phyloP scores from a whole-genome alignment of 2,888 invertebrate genomes.

The Reticulitermes lucifugus region DNA sequence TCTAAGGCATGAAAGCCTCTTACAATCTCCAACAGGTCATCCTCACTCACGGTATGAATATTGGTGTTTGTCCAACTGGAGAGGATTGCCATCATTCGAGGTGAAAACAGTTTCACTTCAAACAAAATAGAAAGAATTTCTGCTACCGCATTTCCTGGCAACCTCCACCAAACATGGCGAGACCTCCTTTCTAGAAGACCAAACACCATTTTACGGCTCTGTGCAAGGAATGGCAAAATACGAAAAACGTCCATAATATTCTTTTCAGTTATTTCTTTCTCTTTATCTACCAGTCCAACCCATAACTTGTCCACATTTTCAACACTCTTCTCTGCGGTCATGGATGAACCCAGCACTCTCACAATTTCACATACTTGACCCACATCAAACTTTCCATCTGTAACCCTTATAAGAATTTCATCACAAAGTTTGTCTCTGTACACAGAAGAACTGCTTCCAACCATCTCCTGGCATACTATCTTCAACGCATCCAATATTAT shows the following conservation, averaged over 20 bases:
- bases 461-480: conserved; percentile 60
- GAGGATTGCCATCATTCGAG: conserved; percentile 59
- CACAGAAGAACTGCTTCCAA: conserved; percentile 57
- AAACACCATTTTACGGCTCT: conserved; percentile 70
- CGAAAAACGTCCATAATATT: conserved; percentile 71
- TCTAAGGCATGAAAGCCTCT: conserved; percentile 68
- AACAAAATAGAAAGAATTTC: conserved; percentile 55
- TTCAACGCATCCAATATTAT: conserved; percentile 63
- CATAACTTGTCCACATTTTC: conserved; percentile 74
- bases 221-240: conserved; percentile 69
- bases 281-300: conserved; percentile 72
- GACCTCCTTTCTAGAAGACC: conserved; percentile 71
- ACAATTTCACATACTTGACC: conserved; percentile 72
- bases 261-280: conserved; percentile 68
- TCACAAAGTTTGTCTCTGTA: conserved; percentile 69
- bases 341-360: conserved; percentile 67
- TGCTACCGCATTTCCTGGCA: conserved; percentile 60
- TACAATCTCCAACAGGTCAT: conserved; percentile 67
- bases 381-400: conserved; percentile 70
- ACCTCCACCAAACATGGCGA: conserved; percentile 68
- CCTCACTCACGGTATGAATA: conserved; percentile 71
- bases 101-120: conserved; percentile 55
- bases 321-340: conserved; percentile 64
- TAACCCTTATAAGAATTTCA: conserved; percentile 71
- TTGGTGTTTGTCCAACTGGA: conserved; percentile 72